phyloP scores from a whole-genome alignment of 1,140 invertebrate species.

The Thaumatotibia leucotreta region DNA sequence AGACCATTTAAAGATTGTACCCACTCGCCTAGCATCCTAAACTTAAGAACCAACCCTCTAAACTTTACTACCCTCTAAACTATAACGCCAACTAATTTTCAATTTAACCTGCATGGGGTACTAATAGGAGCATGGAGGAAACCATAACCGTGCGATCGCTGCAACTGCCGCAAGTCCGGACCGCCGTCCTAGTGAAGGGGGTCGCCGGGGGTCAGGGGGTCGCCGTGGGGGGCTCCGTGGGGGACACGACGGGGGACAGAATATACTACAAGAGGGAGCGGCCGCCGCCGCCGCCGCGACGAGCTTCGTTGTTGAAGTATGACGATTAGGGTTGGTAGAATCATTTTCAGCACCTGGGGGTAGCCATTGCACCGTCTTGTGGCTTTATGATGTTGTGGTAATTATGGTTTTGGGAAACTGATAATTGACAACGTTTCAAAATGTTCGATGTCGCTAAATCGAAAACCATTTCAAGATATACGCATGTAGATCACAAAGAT shows the following conservation, averaged over 20 bases:
- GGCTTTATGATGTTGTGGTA: too few species aligned
- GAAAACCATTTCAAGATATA: too few species aligned
- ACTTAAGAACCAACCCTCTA: constrained; percentile 12
- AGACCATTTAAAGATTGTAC: too few species aligned
- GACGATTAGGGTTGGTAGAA: constrained; percentile 42
- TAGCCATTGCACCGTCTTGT: not conserved
- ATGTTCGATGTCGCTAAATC: too few species aligned
- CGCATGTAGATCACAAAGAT: too few species aligned
- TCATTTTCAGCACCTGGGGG: constrained; percentile 33
- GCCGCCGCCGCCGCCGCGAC: constrained; percentile 43
- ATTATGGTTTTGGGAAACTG: too few species aligned
- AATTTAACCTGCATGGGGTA: constrained; percentile 53
- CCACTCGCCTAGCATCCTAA: too few species aligned
- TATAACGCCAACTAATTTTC: constrained; percentile 8
- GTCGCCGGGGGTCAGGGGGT: too few species aligned
- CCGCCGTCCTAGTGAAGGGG: constrained; percentile 36
- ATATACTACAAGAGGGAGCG: constrained; percentile 39
- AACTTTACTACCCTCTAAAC: too few species aligned
- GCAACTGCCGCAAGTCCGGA: constrained; percentile 51
- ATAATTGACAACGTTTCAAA: too few species aligned
- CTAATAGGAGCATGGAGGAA: constrained; percentile 50
- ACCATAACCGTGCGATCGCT: constrained; percentile 47
- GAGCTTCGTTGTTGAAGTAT: constrained; percentile 50
- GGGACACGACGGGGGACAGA: too few species aligned
- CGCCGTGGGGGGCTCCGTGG: not conserved